Base-by-base conservation (phyloP, 2,113 vertebrate species). In the Rhegmatorhina hoffmannsi region DNA sequence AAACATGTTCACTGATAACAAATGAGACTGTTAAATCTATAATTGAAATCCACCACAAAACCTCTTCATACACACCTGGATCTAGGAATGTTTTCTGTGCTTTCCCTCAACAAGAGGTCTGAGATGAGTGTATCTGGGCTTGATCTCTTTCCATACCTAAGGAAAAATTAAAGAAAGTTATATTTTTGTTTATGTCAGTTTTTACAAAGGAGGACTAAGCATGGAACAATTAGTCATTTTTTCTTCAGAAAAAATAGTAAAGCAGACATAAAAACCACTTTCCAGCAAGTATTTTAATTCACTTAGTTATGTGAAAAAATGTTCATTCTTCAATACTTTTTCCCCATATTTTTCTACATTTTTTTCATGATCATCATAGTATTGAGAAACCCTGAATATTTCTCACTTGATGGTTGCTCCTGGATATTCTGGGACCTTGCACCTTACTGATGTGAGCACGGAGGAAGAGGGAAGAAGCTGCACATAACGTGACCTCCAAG, bases 101-200 rank as follows among this genome's bases (percentile, higher is more conserved):
- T 99, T 96, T 99, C 99, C 95, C 98, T 98, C 98, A 99, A 95
- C 97, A 99, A 98, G 91, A 99, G 97, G 95, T 99, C 99, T 94
- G 99, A 99, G 97, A 99, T 97, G 97, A 99, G 96, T 43, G 98
- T 98, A 96, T 99, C 99, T 46, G 99, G 98, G 95, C 98, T 98
- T 89, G 99, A 99, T 94, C 99, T 98, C 95, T 99, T 99, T 75
- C 99, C 99, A 86, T 99, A 99, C 97, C 99, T 99, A 86, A 87
- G 56, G 69, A 90, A 83, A 76, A n/a, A 91, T 6, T 11, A 49
- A 69, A 31, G 20, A 5, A 69, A 46, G 25, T 38, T 63, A 13
- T 17, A 18, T 31, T 86, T 95, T 94, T 73, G 11, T 18, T 26
- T 28, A 43, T 13, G 18, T n/a, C 28, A 29, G 6, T 20, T 70